These are phyloP conservation scores for Sinodicranocentrus sp. DNA, from an alignment of 2,888 invertebrate genomes.

Conservation along the genomic window DNA sequence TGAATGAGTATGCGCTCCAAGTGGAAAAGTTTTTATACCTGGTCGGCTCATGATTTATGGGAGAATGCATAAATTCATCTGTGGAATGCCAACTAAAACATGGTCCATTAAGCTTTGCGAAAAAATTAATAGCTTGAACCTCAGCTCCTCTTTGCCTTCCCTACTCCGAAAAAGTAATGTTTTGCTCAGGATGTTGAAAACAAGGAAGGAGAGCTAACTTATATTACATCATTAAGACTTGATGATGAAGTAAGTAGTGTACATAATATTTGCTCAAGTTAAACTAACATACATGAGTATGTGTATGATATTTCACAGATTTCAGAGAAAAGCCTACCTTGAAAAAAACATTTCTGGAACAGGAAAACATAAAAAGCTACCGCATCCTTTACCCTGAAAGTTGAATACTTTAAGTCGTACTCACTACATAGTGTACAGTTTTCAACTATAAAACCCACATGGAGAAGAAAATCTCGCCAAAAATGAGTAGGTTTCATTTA, in stretches of 20 bases:
- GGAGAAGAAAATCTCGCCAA: no score
- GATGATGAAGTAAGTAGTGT: slow-evolving; percentile 24
- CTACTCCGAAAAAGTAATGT: background rate
- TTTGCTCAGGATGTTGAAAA: no score
- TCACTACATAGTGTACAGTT: no score
- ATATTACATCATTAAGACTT: slow-evolving; percentile 31
- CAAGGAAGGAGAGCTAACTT: background rate
- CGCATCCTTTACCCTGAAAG: slow-evolving; percentile 45
- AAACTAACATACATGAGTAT: no score
- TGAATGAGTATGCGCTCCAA: background rate
- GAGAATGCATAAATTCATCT: slow-evolving; percentile 44
- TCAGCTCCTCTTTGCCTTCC: slow-evolving; percentile 2
- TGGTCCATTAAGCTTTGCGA: slow-evolving; percentile 51
- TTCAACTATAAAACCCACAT: no score
- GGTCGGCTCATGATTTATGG: slow-evolving; percentile 47
- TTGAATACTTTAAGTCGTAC: no score
- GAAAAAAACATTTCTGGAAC: slow-evolving; percentile 46
- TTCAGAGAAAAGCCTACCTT: no score
- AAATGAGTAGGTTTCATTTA: no score
- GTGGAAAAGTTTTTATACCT: slow-evolving; percentile 25
- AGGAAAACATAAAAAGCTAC: slow-evolving; percentile 48
- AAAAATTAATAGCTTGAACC: slow-evolving; percentile 52
- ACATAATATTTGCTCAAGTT: slow-evolving; percentile 44
- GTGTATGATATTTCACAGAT: background rate
- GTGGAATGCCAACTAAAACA: slow-evolving; percentile 51